These are phyloP conservation scores for Papilio glaucus DNA, from an alignment of 1,140 invertebrate genomes.

Conservation along the genomic window DNA sequence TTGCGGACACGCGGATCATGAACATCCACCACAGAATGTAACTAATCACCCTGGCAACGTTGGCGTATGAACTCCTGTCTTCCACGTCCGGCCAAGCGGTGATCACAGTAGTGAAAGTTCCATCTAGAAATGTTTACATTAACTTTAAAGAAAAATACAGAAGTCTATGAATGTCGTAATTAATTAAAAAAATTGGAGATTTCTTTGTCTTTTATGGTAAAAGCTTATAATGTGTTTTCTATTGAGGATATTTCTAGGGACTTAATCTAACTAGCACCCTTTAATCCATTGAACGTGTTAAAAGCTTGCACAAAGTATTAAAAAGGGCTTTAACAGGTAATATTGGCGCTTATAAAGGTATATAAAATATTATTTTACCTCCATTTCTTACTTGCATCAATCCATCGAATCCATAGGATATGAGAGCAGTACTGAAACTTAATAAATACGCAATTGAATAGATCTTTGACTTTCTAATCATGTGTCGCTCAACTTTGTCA, in stretches of 20 bases:
- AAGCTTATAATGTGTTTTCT: no score
- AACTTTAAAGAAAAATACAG: no score
- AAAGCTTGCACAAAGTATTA: no score
- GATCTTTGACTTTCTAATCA: constrained; percentile 40
- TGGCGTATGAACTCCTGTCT: constrained; percentile 48
- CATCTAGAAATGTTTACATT: constrained; percentile 46
- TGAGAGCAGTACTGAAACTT: constrained; percentile 29
- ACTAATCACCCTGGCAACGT: constrained; percentile 42
- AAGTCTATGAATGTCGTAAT: no score
- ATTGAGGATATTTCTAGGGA: no score
- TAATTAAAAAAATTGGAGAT: no score
- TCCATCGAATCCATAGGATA: constrained; percentile 39
- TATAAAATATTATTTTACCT: constrained; percentile 29
- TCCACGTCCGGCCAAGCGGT: constrained; percentile 58
- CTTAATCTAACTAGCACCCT: no score
- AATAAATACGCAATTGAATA: constrained; percentile 35
- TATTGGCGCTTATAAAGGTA: background rate
- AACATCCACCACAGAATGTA: constrained; percentile 66
- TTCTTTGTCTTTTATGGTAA: no score
- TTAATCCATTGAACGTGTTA: no score
- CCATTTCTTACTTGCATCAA: constrained; percentile 31
- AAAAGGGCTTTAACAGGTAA: background rate
- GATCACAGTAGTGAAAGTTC: constrained; percentile 56
- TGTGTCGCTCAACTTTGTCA: constrained; percentile 36
- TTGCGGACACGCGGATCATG: constrained; percentile 46